These are phyloP conservation scores for Scaptomyza polygonia DNA, from an alignment of 2,888 invertebrate genomes.

Conservation along the genomic window DNA sequence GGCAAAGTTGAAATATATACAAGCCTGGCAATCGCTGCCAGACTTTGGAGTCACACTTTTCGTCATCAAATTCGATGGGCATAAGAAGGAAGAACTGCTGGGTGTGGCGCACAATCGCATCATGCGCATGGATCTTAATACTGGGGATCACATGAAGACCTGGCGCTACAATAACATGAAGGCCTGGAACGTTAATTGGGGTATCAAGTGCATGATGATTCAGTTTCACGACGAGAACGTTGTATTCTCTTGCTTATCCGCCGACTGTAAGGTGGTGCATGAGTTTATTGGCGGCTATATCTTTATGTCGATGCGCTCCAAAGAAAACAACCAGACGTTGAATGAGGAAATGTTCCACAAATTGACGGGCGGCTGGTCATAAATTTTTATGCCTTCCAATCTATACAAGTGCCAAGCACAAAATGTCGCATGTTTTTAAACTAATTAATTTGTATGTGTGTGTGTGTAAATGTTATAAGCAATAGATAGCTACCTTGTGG, in stretches of 20 bases:
- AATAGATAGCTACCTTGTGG: slow-evolving; percentile 17
- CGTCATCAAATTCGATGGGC: slow-evolving; percentile 95
- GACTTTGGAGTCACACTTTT: slow-evolving; percentile 98
- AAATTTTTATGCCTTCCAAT: slow-evolving; percentile 36
- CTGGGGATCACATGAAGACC: slow-evolving; percentile 97
- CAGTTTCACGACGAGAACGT: slow-evolving; percentile 98
- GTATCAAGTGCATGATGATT: slow-evolving; percentile 99
- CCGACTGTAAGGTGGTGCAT: slow-evolving; percentile 99
- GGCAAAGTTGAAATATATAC: slow-evolving; percentile 98
- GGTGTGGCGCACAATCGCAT: slow-evolving; percentile 97
- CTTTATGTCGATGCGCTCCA: slow-evolving; percentile 98
- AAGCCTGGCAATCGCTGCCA: slow-evolving; percentile 98
- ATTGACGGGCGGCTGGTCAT: slow-evolving; percentile 96
- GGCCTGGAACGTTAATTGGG: slow-evolving; percentile 99
- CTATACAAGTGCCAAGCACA: slow-evolving; percentile 73
- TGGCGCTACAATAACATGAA: slow-evolving; percentile 99
- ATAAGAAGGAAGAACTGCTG: slow-evolving; percentile 94
- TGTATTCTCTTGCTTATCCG: slow-evolving; percentile 97
- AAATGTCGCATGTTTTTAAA: slow-evolving; percentile 62
- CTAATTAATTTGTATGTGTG: slow-evolving; percentile 32
- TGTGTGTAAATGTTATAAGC: slow-evolving; percentile 62
- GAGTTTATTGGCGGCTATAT: slow-evolving; percentile 99
- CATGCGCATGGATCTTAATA: slow-evolving; percentile 97
- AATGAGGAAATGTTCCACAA: slow-evolving; percentile 99
- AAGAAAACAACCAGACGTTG: slow-evolving; percentile 97